Evolutionary conservation across 2,797 vertebrate species (phyloP).

Genomic region (Heliangelus exortis): DNA sequence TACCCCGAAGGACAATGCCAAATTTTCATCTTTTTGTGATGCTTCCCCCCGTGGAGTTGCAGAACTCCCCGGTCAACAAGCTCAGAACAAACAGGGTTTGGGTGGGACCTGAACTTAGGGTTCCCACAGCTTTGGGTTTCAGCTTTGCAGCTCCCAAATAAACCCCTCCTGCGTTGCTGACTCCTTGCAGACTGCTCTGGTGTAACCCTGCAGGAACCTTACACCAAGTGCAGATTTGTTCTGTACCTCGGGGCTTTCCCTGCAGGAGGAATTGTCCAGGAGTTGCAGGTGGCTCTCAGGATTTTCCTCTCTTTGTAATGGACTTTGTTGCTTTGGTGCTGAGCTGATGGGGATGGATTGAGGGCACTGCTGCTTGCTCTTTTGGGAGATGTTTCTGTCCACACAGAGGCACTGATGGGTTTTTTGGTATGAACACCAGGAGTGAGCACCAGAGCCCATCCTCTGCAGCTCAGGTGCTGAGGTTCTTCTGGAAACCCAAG

Average conservation of each 20-base stretch:
- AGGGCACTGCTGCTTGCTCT: neutral
- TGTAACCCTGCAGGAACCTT: neutral
- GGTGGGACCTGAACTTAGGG: neutral
- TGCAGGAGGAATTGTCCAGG: neutral
- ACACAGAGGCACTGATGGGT: too few species aligned
- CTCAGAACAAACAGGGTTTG: neutral
- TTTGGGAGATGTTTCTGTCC: too few species aligned
- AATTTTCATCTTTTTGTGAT: accelerated
- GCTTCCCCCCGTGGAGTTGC: accelerated
- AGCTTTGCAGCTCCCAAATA: neutral
- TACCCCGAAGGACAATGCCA: accelerated
- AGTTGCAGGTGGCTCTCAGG: neutral
- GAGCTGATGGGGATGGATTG: neutral
- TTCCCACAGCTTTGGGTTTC: neutral
- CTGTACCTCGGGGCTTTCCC: neutral
- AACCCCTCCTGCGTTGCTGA: neutral
- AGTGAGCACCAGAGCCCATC: too few species aligned
- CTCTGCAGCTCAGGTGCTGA: too few species aligned
- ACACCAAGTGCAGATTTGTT: neutral
- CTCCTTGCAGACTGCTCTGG: neutral
- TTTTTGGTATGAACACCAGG: too few species aligned
- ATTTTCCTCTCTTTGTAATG: neutral
- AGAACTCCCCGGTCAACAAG: accelerated
- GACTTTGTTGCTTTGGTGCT: neutral
- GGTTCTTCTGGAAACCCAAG: too few species aligned